These are phyloP conservation scores for Emys orbicularis DNA, from an alignment of 2,797 vertebrate species.

Conservation along the genomic window DNA sequence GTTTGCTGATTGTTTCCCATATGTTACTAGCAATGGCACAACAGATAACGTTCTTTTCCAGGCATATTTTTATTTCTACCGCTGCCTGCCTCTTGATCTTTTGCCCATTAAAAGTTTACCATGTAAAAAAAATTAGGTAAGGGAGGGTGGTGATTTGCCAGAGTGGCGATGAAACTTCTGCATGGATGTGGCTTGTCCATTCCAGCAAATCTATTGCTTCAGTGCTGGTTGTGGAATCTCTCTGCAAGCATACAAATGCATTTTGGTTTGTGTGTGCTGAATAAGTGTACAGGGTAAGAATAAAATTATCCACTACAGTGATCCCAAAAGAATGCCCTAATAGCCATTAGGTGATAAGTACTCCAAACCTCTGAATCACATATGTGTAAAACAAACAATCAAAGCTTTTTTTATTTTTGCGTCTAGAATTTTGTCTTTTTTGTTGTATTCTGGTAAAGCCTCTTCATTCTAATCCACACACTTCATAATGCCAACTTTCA, in stretches of 20 bases:
- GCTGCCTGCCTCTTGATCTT: background rate
- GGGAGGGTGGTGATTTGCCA: background rate
- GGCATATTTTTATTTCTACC: background rate
- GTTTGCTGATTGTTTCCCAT: background rate
- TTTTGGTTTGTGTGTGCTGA: background rate
- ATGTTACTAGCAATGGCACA: background rate
- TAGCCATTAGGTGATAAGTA: background rate
- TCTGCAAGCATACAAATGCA: conserved; percentile 31
- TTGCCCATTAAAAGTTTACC: background rate
- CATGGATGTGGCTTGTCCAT: background rate
- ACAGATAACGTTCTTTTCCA: background rate
- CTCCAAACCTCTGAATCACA: conserved; percentile 44
- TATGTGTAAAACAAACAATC: background rate
- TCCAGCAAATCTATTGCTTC: conserved; percentile 3
- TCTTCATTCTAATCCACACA: conserved; percentile 32
- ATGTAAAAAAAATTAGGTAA: background rate
- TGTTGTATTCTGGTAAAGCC: conserved; percentile 75
- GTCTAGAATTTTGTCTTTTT: conserved; percentile 42
- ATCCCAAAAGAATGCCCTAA: conserved; percentile 46
- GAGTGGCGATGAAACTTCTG: background rate
- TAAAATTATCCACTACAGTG: background rate
- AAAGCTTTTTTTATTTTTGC: background rate
- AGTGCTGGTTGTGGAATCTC: background rate
- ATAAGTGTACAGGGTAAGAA: conserved; percentile 4
- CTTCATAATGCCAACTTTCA: conserved; percentile 52